A percentile compares a stretch with the other conserved stretches of the same genome.
Conservation (phyloP, 2,113 vertebrate genomes). For the Lepus timidus region DNA sequence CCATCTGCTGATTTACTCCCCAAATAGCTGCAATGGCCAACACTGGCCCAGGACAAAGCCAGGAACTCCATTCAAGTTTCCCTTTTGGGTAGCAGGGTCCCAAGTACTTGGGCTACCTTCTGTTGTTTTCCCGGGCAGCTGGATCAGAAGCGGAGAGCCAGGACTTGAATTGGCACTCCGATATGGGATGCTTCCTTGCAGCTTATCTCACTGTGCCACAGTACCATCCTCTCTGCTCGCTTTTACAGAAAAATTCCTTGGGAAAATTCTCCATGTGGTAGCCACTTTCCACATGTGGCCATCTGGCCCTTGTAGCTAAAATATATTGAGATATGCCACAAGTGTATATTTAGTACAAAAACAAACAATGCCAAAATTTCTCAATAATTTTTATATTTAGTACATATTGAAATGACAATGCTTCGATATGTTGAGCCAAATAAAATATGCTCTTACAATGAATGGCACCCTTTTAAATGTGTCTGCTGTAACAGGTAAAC, state of each 20-base stretch:
- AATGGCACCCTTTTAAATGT: background rate
- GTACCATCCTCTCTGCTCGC: background rate
- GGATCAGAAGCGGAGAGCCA: too few species aligned
- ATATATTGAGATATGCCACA: background rate
- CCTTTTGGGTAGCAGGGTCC: too few species aligned
- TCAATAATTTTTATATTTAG: background rate
- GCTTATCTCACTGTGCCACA: too few species aligned
- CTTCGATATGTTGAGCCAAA: background rate
- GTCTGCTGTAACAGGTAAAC: background rate
- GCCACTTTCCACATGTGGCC: background rate
- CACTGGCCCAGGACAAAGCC: too few species aligned
- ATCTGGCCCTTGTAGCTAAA: background rate
- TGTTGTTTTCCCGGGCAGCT: too few species aligned
- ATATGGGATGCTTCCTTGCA: too few species aligned
- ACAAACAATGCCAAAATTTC: background rate
- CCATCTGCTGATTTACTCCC: too few species aligned
- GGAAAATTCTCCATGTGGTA: background rate
- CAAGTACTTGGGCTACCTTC: too few species aligned
- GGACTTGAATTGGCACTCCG: too few species aligned
- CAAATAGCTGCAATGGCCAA: too few species aligned
- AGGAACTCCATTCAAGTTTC: too few species aligned
- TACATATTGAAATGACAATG: background rate
- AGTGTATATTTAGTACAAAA: background rate
- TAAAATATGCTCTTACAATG: background rate
- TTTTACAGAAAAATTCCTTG: background rate